These are phyloP conservation scores for Tiliacea aurago DNA, from an alignment of 2,888 invertebrate genomes.

Conservation along the genomic window DNA sequence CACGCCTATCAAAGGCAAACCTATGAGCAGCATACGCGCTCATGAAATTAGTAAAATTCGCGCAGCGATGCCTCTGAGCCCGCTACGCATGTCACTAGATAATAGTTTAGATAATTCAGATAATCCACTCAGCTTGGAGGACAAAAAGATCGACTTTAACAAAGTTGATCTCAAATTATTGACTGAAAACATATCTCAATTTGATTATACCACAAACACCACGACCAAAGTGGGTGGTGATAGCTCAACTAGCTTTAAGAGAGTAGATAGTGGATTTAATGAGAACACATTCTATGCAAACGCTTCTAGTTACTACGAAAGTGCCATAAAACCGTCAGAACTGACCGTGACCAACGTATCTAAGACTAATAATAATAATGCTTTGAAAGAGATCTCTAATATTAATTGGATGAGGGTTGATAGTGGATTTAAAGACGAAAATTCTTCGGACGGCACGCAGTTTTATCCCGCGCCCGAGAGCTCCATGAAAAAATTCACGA, in stretches of 20 bases:
- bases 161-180: constrained; percentile 87
- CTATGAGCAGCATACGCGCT: constrained; percentile 73
- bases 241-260: constrained; percentile 81
- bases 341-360: constrained; percentile 82
- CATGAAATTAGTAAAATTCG: constrained; percentile 88
- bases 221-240: constrained; percentile 75
- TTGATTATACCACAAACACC: constrained; percentile 73
- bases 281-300: constrained; percentile 86
- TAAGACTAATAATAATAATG: constrained; percentile 74
- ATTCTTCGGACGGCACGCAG: constrained; percentile 82
- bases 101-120: constrained; percentile 82
- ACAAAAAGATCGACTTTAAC: constrained; percentile 87
- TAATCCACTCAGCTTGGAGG: constrained; percentile 81
- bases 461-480: constrained; percentile 77
- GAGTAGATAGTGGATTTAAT: constrained; percentile 86
- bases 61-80: constrained; percentile 73
- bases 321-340: constrained; percentile 89
- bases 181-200: constrained; percentile 84
- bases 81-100: constrained; percentile 85
- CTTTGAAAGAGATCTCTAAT: constrained; percentile 86
- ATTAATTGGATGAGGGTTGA: constrained; percentile 87
- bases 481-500: constrained; percentile 71
- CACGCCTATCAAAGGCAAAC: constrained; percentile 83
- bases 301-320: constrained; percentile 87
- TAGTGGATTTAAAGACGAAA: constrained; percentile 88